These are phyloP conservation scores for Brachymystax lenok DNA, from an alignment of 2,797 vertebrate genomes.

Conservation along the genomic window DNA sequence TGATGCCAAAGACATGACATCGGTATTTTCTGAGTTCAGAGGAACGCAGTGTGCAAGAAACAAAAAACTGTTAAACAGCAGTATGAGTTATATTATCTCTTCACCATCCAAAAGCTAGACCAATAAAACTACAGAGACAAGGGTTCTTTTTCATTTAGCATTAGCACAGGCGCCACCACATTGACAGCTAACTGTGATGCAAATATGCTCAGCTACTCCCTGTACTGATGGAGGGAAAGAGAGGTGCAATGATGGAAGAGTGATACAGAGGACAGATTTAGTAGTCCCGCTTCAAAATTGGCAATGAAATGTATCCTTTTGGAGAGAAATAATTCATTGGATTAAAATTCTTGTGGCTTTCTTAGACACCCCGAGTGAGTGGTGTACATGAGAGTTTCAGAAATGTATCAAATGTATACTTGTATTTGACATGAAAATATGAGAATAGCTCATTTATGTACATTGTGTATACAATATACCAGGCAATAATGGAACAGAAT, in stretches of 20 bases:
- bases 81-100: not conserved
- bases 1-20: too few species aligned
- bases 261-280: not conserved
- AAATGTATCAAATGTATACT: not conserved
- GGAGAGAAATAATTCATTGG: not conserved
- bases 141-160: not conserved
- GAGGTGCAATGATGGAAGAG: not conserved
- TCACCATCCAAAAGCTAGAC: not conserved
- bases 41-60: not conserved
- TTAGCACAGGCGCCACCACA: not conserved
- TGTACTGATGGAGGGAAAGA: not conserved
- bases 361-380: not conserved
- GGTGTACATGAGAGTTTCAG: not conserved
- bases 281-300: not conserved
- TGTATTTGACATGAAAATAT: not conserved
- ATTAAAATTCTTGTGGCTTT: not conserved
- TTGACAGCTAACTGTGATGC: not conserved
- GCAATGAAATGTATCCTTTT: not conserved
- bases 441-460: not conserved
- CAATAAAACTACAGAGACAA: slow-evolving; percentile 2
- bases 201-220: not conserved
- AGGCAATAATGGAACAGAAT: slow-evolving; percentile 11
- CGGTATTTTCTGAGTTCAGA: slow-evolving; percentile 1
- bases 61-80: not conserved
- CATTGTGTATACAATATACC: not conserved